A percentile compares a stretch with the other conserved stretches of the same genome.
Conservation (phyloP, 2,113 vertebrate genomes). For the Ammodytes dubius region DNA sequence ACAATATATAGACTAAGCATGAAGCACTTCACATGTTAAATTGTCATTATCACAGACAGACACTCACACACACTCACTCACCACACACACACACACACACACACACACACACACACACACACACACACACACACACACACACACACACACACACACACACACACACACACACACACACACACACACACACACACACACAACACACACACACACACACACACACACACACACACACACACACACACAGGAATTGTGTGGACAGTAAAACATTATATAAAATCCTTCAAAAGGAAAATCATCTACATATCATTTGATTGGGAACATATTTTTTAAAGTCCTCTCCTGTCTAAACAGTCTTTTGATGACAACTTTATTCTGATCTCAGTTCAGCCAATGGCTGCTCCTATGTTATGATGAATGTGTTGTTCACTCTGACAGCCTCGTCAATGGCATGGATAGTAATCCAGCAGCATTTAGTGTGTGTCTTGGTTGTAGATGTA, state of each 20-base stretch:
- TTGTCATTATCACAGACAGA: neutral
- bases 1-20: neutral
- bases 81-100: too few relatives aligned
- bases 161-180: too few relatives aligned
- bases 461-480: constrained; percentile 17
- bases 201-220: too few relatives aligned
- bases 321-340: constrained; percentile 24
- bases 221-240: too few relatives aligned
- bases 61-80: too few relatives aligned
- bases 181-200: too few relatives aligned
- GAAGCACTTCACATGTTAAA: neutral
- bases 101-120: too few relatives aligned
- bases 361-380: constrained; percentile 15
- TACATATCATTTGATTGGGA: neutral
- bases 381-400: constrained; percentile 2
- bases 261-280: neutral
- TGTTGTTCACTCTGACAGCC: constrained; percentile 44
- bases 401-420: constrained; percentile 47
- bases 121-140: too few relatives aligned
- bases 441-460: constrained; percentile 36
- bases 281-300: neutral
- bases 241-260: neutral
- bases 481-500: constrained; percentile 15
- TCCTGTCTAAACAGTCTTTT: constrained; percentile 21
- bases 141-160: neutral